Conservation (phyloP, 2,113 vertebrate species). For the Numenius arquata region DNA sequence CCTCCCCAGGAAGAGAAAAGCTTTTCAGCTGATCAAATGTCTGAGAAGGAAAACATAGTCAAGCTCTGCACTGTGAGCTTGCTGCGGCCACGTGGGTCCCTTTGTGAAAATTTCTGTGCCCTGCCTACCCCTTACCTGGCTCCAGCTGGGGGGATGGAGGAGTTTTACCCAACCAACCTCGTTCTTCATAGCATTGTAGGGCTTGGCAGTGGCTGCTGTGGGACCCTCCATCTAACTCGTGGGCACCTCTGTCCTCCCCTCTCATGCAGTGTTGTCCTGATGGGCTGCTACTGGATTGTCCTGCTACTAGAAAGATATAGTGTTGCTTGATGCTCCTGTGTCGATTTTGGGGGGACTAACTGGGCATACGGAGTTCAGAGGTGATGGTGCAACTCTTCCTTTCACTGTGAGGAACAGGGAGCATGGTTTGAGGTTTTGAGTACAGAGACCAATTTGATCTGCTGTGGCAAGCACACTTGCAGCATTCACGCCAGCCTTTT, state of each 20-base stretch:
- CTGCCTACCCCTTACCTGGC: background rate
- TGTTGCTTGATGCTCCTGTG: background rate
- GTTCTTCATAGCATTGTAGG: background rate
- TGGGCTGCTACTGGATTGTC: background rate
- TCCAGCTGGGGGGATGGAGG: background rate
- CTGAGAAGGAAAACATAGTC: background rate
- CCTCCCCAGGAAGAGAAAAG: background rate
- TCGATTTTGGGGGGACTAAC: background rate
- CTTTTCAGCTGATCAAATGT: background rate
- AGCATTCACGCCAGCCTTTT: background rate
- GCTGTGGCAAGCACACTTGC: background rate
- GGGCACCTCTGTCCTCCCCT: background rate
- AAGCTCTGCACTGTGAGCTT: background rate
- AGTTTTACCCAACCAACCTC: background rate
- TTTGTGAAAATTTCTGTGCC: background rate
- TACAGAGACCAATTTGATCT: background rate
- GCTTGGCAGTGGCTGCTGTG: background rate
- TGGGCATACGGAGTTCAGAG: background rate
- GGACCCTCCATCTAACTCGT: background rate
- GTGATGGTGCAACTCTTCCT: background rate
- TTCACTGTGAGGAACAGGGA: background rate
- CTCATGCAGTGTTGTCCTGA: accelerated
- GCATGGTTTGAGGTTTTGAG: background rate
- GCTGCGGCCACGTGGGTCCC: accelerated
- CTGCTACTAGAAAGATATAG: accelerated